Percentiles rank a stretch among this genome's conserved stretches.
Evolutionary conservation across 2,797 vertebrate genomes (phyloP).

Genomic region (Pagetopsis macropterus): DNA sequence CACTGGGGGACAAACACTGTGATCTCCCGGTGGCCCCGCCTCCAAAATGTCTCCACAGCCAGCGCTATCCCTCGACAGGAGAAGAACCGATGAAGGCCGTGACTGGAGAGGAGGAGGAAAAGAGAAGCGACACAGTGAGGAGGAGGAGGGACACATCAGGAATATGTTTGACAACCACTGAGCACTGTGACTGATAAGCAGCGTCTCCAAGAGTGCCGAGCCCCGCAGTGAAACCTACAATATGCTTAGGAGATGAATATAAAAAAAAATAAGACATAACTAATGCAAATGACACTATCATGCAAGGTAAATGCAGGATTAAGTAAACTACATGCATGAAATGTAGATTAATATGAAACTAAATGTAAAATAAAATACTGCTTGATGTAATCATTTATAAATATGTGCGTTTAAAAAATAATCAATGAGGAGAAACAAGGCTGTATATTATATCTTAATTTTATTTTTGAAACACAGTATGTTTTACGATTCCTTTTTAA

Average conservation of each 20-base stretch:
- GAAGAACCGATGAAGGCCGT: conserved; percentile 93
- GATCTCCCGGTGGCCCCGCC: conserved; percentile 93
- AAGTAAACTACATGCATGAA: too few species aligned
- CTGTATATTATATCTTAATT: background rate
- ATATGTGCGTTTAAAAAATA: too few species aligned
- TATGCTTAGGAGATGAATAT: too few species aligned
- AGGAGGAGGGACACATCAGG: background rate
- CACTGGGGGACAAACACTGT: conserved; percentile 98
- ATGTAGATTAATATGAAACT: too few species aligned
- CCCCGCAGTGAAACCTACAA: too few species aligned
- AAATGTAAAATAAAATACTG: too few species aligned
- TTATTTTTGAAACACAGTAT: too few species aligned
- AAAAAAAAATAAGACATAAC: too few species aligned
- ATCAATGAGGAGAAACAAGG: conserved; percentile 5
- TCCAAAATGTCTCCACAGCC: conserved; percentile 96
- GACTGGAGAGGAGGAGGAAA: conserved; percentile 72
- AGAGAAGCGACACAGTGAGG: background rate
- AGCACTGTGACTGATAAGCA: background rate
- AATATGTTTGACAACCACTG: background rate
- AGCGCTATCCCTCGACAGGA: conserved; percentile 97
- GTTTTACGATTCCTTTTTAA: too few species aligned
- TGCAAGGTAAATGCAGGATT: too few species aligned
- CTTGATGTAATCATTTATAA: too few species aligned
- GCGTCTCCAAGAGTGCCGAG: background rate
- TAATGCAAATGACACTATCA: too few species aligned